Evolutionary conservation across 2,113 vertebrate genomes (phyloP), one percentile per base, ranked within the genome.

Genomic region (Anseranas semipalmata): DNA sequence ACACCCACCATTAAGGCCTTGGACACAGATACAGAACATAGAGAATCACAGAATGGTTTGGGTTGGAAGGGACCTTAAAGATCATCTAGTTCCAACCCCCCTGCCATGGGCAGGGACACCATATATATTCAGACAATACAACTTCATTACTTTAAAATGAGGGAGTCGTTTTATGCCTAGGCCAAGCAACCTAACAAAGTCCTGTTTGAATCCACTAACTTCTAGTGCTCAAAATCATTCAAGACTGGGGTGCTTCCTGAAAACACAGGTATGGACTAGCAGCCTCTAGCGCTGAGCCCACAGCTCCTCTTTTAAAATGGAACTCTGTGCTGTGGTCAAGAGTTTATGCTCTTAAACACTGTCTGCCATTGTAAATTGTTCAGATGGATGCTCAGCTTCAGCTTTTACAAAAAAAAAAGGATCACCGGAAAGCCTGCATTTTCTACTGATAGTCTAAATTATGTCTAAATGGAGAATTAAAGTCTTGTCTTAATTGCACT

Each of bases 1-100:
- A 94, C 75, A 90, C 39, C 43, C 75, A 87, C 60, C 48, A 60
- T 50, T 94, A 95, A 81, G 74, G 52, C 52, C 62, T 88, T 72
- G 87, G 58, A 83, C 78, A 85, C 48, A 91, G 79, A 66, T 91
- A n/a, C n/a, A n/a, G n/a, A n/a, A n/a, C n/a, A n/a, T n/a, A n/a
- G n/a, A n/a, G n/a, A n/a, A n/a, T n/a, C n/a, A n/a, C n/a, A n/a
- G n/a, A n/a, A n/a, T n/a, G n/a, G n/a, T n/a, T n/a, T n/a, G n/a
- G n/a, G n/a, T n/a, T n/a, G n/a, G n/a, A n/a, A n/a, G n/a, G n/a
- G n/a, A n/a, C n/a, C n/a, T n/a, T n/a, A n/a, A n/a, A n/a, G n/a
- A n/a, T n/a, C n/a, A n/a, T n/a, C n/a, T n/a, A n/a, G n/a, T n/a
- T n/a, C n/a, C n/a, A n/a, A n/a, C n/a, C n/a, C n/a, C n/a, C n/a